Percentiles rank a stretch among this genome's conserved stretches.
Evolutionary conservation across 2,888 invertebrate species (phyloP).

Genomic region (Mantis religiosa): DNA sequence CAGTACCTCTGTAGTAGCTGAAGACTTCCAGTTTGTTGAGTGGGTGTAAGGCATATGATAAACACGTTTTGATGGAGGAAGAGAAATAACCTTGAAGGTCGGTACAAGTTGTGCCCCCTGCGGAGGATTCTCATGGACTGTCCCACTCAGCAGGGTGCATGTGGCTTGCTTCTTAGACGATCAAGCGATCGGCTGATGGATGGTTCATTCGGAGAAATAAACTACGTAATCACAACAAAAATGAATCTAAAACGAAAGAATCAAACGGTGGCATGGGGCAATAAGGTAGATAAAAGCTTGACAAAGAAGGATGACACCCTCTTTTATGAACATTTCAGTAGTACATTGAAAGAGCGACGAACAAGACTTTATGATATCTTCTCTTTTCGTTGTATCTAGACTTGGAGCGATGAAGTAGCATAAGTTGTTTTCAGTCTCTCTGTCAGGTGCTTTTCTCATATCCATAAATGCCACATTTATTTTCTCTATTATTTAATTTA

Average conservation of each 20-base stretch:
- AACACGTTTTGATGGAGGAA: conserved; percentile 1
- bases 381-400: too few species aligned
- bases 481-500: too few species aligned
- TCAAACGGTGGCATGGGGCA: background rate
- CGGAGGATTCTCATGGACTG: conserved; percentile 18
- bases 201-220: conserved; percentile 9
- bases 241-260: background rate
- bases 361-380: too few species aligned
- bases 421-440: too few species aligned
- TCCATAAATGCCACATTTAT: too few species aligned
- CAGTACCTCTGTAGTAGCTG: background rate
- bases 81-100: conserved; percentile 14
- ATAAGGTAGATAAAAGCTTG: background rate
- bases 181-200: conserved; percentile 14
- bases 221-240: background rate
- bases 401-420: too few species aligned
- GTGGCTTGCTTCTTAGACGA: conserved; percentile 19
- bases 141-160: conserved; percentile 17
- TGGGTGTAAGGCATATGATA: conserved; percentile 4
- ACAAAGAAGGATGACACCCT: background rate
- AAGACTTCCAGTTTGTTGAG: background rate
- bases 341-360: too few species aligned
- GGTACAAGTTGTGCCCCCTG: conserved; percentile 18
- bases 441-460: too few species aligned
- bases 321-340: background rate